These are phyloP conservation scores for Agapornis roseicollis DNA, from an alignment of 2,113 vertebrate species.

Conservation along the genomic window DNA sequence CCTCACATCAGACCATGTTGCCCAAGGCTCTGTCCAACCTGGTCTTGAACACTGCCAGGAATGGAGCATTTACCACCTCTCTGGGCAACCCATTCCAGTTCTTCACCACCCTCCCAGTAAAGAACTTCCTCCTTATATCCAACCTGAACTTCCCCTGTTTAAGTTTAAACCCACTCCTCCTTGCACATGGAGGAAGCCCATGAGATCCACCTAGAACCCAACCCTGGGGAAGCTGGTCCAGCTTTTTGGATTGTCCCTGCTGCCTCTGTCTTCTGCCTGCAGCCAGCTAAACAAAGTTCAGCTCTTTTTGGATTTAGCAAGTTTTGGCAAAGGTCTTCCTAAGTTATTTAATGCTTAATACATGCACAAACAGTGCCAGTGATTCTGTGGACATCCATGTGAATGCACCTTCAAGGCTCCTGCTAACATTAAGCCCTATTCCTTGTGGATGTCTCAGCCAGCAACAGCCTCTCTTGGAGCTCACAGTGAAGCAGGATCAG, in stretches of 20 bases:
- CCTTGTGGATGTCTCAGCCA: background rate
- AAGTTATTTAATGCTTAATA: background rate
- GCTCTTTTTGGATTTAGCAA: rapidly evolving
- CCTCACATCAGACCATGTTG: background rate
- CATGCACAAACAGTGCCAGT: background rate
- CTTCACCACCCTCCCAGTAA: too few relatives aligned
- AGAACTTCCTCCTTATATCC: too few relatives aligned
- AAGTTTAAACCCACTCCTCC: background rate
- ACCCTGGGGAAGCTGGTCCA: rapidly evolving
- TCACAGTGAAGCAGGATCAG: rapidly evolving
- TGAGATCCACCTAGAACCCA: background rate
- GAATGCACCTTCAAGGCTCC: background rate
- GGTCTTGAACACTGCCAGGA: background rate
- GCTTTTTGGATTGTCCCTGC: background rate
- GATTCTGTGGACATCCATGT: rapidly evolving
- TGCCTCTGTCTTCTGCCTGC: rapidly evolving
- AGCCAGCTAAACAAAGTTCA: background rate
- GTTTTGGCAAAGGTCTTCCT: background rate
- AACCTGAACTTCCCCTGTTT: background rate
- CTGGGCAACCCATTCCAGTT: too few relatives aligned
- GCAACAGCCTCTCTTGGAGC: background rate
- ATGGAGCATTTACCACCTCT: too few relatives aligned
- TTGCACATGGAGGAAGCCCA: rapidly evolving
- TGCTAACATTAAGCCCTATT: background rate
- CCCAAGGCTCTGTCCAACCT: background rate